Conservation (phyloP, 2,113 vertebrate genomes). For the Eurypyga helias region DNA sequence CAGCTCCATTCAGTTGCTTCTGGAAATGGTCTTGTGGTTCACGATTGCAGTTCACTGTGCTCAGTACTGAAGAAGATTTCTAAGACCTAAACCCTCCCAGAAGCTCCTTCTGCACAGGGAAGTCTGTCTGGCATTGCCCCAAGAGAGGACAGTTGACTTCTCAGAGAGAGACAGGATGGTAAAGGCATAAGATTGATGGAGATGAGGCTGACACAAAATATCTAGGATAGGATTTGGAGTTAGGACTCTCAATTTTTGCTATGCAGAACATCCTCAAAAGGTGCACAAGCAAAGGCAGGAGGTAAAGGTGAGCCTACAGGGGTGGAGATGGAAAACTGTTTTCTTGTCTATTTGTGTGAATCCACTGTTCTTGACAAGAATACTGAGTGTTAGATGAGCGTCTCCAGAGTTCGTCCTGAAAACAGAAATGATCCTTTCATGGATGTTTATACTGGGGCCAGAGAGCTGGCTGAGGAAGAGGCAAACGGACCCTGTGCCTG, state of each 20-base stretch:
- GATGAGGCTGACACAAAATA: background rate
- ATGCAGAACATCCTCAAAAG: background rate
- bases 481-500: background rate
- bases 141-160: background rate
- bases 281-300: background rate
- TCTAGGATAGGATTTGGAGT: background rate
- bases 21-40: background rate
- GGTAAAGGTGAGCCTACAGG: background rate
- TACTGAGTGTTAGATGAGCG: background rate
- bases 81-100: background rate
- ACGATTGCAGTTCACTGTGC: background rate
- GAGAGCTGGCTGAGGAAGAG: background rate
- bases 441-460: background rate
- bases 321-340: background rate
- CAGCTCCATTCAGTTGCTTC: background rate
- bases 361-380: background rate
- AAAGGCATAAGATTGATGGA: background rate
- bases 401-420: background rate
- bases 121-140: background rate
- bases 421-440: background rate
- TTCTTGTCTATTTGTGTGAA: background rate
- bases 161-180: too few relatives aligned
- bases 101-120: background rate
- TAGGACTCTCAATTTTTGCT: background rate
- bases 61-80: background rate